A percentile compares a stretch with the other conserved stretches of the same genome.
phyloP scores from a whole-genome alignment of 1,140 invertebrate species.

The Oreohelix idahoensis region DNA sequence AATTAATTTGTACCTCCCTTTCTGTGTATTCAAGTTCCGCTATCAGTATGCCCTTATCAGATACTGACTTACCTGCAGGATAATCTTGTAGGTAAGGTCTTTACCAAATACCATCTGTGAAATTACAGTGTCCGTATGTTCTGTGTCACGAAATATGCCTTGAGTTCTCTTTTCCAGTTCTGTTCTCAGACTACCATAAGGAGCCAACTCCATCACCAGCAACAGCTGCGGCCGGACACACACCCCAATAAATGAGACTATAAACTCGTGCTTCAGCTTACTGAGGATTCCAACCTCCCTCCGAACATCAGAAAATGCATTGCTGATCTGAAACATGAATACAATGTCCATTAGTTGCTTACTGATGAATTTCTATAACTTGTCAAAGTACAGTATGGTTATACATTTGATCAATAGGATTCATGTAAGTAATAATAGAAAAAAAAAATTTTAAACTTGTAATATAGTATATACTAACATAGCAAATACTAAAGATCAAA shows the following conservation, averaged over 20 bases:
- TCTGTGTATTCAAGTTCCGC: no score
- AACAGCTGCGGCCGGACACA: slow-evolving; percentile 54
- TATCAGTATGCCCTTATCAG: not conserved
- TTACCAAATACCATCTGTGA: slow-evolving; percentile 52
- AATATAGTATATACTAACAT: no score
- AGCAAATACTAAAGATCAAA: no score
- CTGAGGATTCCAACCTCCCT: slow-evolving; percentile 63
- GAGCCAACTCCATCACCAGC: slow-evolving; percentile 65
- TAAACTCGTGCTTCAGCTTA: slow-evolving; percentile 64
- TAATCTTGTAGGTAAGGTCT: slow-evolving; percentile 65
- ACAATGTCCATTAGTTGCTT: not conserved
- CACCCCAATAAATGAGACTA: slow-evolving; percentile 63
- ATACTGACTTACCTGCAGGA: slow-evolving; percentile 59
- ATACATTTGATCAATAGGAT: no score
- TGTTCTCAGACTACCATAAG: slow-evolving; percentile 55
- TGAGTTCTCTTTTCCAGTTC: slow-evolving; percentile 8
- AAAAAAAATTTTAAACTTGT: no score
- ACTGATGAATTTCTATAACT: no score
- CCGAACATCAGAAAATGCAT: slow-evolving; percentile 62
- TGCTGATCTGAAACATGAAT: slow-evolving; percentile 47
- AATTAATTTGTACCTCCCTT: no score
- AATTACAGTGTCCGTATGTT: not conserved
- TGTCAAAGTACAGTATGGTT: no score
- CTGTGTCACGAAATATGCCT: not conserved
- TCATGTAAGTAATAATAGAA: no score